Conservation (phyloP, 2,888 invertebrate genomes). For the Bursaphelenchus okinawaensis region DNA sequence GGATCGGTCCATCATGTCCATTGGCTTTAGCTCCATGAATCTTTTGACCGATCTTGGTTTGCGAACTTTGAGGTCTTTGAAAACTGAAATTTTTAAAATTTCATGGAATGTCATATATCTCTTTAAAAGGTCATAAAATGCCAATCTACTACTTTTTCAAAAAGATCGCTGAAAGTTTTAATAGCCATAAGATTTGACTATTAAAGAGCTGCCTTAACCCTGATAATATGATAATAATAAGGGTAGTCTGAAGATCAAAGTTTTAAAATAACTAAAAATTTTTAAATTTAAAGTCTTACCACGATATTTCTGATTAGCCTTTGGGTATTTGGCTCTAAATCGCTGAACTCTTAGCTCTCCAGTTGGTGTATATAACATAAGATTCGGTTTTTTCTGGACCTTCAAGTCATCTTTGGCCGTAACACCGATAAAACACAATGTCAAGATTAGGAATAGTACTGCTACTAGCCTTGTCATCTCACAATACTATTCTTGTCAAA, state of each 20-base stretch:
- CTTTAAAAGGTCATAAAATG: no score
- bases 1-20: not conserved
- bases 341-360: not conserved
- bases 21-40: not conserved
- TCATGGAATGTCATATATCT: no score
- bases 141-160: no score
- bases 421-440: not conserved
- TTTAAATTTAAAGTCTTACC: no score
- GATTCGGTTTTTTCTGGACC: conserved; percentile 7
- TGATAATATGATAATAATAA: no score
- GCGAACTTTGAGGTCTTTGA: not conserved
- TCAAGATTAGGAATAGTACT: not conserved
- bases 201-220: no score
- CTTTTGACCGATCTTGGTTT: not conserved
- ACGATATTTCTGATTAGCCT: not conserved
- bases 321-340: not conserved
- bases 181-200: no score
- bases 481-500: not conserved
- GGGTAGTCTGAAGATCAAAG: no score
- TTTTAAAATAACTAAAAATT: no score
- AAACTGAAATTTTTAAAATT: no score
- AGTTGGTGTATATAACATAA: not conserved
- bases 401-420: conserved; percentile 7
- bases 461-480: not conserved
- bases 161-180: no score